Base-by-base conservation (phyloP, 2,113 vertebrate species). In the Mustela nigripes region DNA sequence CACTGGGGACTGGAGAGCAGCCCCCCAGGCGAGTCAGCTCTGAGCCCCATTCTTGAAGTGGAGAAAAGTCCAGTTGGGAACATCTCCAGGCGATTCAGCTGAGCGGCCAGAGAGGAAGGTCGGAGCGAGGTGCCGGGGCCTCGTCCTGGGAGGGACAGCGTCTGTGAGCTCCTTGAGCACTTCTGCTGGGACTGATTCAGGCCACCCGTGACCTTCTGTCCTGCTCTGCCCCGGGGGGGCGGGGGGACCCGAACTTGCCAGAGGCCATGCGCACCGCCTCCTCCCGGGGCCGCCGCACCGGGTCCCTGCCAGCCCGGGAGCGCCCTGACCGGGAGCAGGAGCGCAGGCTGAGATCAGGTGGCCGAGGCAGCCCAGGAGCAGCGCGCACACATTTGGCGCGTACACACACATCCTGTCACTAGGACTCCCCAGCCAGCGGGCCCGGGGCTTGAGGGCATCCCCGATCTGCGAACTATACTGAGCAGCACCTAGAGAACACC, bases 301-400 rank as follows among this genome's bases (percentile, higher is more conserved):
- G 28, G 63, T 14, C 26, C 28, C 26, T 14, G 7, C 28, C 28
- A 2, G 63, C 7, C 63, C 0, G 14, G 24, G 63, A 6, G 12
- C 12, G 2, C 63, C 28, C 63, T 3, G 28, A 2, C 28, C 0
- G 18, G 0, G 8, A 10, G 33, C 0, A 8, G 0, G 8, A 10
- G 33, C 9, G 15, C 67, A 0, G 18, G 69, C n/a, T 10, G 69
- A 71, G 69, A 18, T 21, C 69, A 10, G 1, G 4, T 0, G 19
- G n/a, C n/a, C 69, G 8, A 39, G 69, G 31, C 10, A 22, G n/a
- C 69, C 19, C 21, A n/a, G n/a, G 4, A 21, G n/a, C 9, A 3
- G 18, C 2, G n/a, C 2, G 63, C 28, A 9, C 11, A 19, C 18
- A 2, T 36, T 2, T 10, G 18, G 16, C 3, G 9, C 33, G 1